A percentile compares a stretch with the other conserved stretches of the same genome.
These are phyloP conservation scores for Seriola dumerili DNA, from an alignment of 2,113 vertebrate species.

Conservation along the genomic window DNA sequence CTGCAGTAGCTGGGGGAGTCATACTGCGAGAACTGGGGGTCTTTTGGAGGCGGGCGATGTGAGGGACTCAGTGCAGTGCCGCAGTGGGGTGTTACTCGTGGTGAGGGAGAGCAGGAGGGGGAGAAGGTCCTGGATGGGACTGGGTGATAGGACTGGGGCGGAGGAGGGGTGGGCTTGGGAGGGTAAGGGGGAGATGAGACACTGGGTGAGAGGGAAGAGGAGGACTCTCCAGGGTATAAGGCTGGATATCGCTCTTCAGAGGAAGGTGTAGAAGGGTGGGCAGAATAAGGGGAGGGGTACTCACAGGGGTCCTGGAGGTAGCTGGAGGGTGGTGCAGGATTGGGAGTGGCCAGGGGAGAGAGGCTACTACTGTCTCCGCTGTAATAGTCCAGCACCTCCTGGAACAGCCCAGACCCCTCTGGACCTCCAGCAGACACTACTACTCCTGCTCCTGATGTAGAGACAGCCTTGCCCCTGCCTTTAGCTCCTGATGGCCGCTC, in stretches of 20 bases:
- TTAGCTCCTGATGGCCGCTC: slow-evolving; percentile 90
- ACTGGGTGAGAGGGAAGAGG: slow-evolving; percentile 89
- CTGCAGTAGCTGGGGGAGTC: slow-evolving; percentile 97
- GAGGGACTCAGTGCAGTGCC: slow-evolving; percentile 92
- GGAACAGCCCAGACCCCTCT: slow-evolving; percentile 91
- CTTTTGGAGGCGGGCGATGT: slow-evolving; percentile 83
- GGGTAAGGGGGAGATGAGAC: slow-evolving; percentile 90
- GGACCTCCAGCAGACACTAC: slow-evolving; percentile 69
- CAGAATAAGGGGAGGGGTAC: slow-evolving; percentile 96
- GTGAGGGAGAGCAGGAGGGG: slow-evolving; percentile 93
- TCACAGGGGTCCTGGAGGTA: slow-evolving; percentile 95
- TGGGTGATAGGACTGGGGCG: slow-evolving; percentile 87
- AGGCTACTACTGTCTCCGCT: slow-evolving; percentile 97
- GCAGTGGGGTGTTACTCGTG: slow-evolving; percentile 90
- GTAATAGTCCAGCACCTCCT: slow-evolving; percentile 97
- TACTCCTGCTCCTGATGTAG: slow-evolving; percentile 68
- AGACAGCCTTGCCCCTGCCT: slow-evolving; percentile 84
- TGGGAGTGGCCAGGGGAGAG: slow-evolving; percentile 93
- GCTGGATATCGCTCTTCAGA: slow-evolving; percentile 94
- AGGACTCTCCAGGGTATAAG: slow-evolving; percentile 92
- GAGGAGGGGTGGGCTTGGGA: slow-evolving; percentile 83
- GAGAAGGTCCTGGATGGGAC: slow-evolving; percentile 91
- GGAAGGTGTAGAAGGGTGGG: slow-evolving; percentile 95
- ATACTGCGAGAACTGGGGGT: slow-evolving; percentile 93
- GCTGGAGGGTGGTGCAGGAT: slow-evolving; percentile 88